Percentiles rank a stretch among this genome's conserved stretches.
Conservation (phyloP, 2,888 invertebrate species). For the Monochamus alternatus region DNA sequence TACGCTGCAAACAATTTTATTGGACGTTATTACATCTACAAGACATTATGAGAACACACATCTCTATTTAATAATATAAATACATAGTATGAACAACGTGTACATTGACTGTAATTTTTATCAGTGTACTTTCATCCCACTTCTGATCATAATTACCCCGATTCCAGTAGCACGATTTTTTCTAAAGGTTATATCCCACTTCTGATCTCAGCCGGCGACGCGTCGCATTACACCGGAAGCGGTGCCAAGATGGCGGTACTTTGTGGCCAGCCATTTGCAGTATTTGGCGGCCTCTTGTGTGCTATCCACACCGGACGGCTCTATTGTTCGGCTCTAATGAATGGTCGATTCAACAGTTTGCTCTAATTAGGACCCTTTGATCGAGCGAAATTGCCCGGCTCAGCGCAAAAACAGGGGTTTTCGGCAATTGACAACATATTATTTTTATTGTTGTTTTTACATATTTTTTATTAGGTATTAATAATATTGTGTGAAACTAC, state of each 20-base stretch:
- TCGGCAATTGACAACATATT: neutral
- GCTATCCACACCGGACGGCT: conserved; percentile 50
- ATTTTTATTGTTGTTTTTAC: neutral
- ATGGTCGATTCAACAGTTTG: conserved; percentile 57
- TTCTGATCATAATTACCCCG: neutral
- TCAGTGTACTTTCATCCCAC: neutral
- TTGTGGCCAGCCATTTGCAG: conserved; percentile 46
- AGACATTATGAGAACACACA: too few species aligned
- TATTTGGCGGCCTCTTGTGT: conserved; percentile 48
- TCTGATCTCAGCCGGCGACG: neutral
- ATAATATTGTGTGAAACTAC: too few species aligned
- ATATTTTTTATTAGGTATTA: neutral
- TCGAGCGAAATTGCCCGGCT: conserved; percentile 38
- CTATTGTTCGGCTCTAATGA: conserved; percentile 56
- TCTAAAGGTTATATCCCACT: neutral
- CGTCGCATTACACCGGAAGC: conserved; percentile 35
- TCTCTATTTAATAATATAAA: too few species aligned
- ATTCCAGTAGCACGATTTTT: neutral
- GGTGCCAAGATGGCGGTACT: conserved; percentile 44
- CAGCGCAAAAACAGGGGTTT: neutral
- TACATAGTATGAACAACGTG: too few species aligned
- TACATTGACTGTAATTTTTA: too few species aligned
- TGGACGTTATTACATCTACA: too few species aligned
- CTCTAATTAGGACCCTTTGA: conserved; percentile 53
- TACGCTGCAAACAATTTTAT: too few species aligned